Conservation (phyloP, 2,113 vertebrate species). For the Cyphomyrus plagiostoma region DNA sequence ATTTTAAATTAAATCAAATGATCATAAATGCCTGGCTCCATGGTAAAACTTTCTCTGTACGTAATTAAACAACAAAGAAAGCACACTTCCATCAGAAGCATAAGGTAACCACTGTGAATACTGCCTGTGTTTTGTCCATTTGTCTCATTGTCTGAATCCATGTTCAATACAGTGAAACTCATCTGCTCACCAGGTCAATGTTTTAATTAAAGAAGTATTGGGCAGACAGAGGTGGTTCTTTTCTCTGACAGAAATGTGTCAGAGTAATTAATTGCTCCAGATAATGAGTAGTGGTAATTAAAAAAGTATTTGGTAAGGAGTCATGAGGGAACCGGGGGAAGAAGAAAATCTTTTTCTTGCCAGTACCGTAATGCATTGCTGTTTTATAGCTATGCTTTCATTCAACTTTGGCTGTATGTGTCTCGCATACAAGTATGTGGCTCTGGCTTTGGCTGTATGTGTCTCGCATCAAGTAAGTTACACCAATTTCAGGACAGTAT, state of each 20-base stretch:
- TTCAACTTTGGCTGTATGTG: neutral
- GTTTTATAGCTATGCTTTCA: neutral
- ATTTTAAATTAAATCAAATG: neutral
- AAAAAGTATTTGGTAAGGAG: conserved; percentile 4
- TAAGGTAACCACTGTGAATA: neutral
- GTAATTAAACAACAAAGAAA: conserved; percentile 11
- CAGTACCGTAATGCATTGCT: neutral
- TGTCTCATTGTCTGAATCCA: neutral
- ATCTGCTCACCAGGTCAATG: neutral
- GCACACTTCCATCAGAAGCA: neutral
- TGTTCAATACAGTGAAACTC: neutral
- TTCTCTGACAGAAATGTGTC: neutral
- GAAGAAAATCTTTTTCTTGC: neutral
- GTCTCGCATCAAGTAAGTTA: neutral
- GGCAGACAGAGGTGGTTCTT: conserved; percentile 17
- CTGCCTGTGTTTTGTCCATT: neutral
- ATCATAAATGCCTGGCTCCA: neutral
- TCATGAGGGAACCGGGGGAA: neutral
- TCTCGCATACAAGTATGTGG: neutral
- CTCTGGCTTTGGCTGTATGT: neutral
- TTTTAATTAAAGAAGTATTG: conserved; percentile 21
- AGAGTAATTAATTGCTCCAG: conserved; percentile 13
- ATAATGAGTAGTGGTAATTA: conserved; percentile 21
- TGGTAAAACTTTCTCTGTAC: neutral
- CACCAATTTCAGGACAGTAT: neutral